Percentiles rank a stretch among this genome's conserved stretches.
These are phyloP conservation scores for Crossaster papposus DNA, from an alignment of 53 echinoderm and acorn worm genomes.

Conservation along the genomic window DNA sequence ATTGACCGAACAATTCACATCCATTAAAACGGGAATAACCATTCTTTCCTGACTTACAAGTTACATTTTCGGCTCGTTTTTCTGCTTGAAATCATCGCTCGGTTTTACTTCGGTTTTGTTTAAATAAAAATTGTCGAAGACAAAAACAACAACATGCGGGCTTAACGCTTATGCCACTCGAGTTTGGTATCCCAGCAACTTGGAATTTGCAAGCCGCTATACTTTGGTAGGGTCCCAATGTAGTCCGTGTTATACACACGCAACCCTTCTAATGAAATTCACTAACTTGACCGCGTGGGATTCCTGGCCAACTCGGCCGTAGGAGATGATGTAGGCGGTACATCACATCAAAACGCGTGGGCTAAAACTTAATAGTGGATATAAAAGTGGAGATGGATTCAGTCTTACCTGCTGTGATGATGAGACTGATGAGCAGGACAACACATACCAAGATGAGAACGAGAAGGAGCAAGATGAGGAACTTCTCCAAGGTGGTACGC, in stretches of 20 bases:
- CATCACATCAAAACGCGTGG: background rate
- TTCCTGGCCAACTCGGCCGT: background rate
- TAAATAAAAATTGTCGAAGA: background rate
- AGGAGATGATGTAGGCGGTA: background rate
- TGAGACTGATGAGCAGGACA: conserved; percentile 36
- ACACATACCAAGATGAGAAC: conserved; percentile 43
- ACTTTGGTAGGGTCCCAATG: background rate
- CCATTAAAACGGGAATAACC: background rate
- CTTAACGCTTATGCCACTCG: too few species aligned
- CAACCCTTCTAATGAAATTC: background rate
- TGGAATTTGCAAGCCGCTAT: background rate
- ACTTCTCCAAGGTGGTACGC: conserved; percentile 49
- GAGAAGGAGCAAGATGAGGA: conserved; percentile 22
- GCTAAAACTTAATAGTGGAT: background rate
- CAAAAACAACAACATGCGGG: background rate
- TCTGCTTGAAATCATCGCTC: background rate
- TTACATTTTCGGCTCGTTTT: background rate
- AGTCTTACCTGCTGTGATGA: conserved; percentile 43
- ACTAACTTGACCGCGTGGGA: background rate
- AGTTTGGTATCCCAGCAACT: background rate
- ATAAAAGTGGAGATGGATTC: background rate
- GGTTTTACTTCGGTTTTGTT: background rate
- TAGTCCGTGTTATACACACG: background rate
- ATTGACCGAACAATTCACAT: background rate
- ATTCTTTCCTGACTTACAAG: background rate